Evolutionary conservation across 2,888 invertebrate species (phyloP).

Genomic region (Dolichomitus sp.): DNA sequence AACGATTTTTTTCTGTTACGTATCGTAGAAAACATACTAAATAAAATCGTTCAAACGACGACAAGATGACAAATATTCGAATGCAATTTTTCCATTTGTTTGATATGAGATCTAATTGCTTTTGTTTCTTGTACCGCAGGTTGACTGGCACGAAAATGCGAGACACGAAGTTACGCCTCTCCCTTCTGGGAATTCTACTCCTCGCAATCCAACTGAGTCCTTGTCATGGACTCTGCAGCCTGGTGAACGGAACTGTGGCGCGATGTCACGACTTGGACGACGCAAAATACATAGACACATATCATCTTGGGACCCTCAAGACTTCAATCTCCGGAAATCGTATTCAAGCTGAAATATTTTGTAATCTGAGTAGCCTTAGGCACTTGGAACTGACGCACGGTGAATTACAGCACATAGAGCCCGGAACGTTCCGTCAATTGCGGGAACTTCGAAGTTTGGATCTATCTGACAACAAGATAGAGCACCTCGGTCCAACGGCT

Average conservation of each 20-base stretch:
- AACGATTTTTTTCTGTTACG: background rate
- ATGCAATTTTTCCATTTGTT: background rate
- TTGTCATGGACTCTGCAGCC: conserved; percentile 74
- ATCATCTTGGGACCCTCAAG: conserved; percentile 76
- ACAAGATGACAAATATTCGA: conserved; percentile 8
- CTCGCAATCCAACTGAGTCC: conserved; percentile 71
- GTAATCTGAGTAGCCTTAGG: conserved; percentile 88
- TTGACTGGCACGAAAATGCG: conserved; percentile 78
- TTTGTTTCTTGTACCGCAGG: conserved; percentile 63
- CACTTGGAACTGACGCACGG: conserved; percentile 90
- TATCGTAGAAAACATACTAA: too few species aligned
- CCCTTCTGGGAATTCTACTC: conserved; percentile 71
- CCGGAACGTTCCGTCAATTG: conserved; percentile 88
- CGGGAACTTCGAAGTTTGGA: conserved; percentile 88
- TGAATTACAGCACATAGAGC: conserved; percentile 87
- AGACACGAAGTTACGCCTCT: conserved; percentile 68
- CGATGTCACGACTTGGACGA: conserved; percentile 80
- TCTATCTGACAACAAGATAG: conserved; percentile 89
- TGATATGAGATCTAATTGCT: background rate
- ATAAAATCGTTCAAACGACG: background rate
- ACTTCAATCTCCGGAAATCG: conserved; percentile 63
- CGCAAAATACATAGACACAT: conserved; percentile 75
- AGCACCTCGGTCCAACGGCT: conserved; percentile 87
- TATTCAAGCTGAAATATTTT: conserved; percentile 71
- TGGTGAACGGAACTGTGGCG: conserved; percentile 74